Evolutionary conservation across 1,140 invertebrate species (phyloP).

Genomic region (Homalodisca vitripennis): DNA sequence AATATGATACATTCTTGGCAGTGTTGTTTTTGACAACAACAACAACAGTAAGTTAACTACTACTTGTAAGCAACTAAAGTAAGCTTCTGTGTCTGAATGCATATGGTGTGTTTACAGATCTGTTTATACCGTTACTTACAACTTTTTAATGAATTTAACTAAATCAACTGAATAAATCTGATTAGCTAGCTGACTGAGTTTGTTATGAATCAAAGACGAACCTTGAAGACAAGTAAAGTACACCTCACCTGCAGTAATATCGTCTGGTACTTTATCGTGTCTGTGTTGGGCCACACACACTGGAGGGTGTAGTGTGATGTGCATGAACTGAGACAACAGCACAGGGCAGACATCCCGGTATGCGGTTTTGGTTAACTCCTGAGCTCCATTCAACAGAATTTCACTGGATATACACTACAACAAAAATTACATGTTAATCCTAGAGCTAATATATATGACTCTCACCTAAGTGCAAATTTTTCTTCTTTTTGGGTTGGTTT

Average conservation of each 20-base stretch:
- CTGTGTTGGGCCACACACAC: neutral
- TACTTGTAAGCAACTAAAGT: too few relatives aligned
- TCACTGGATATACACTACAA: constrained; percentile 4
- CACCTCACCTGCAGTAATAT: neutral
- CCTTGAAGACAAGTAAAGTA: too few relatives aligned
- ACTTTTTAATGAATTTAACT: neutral
- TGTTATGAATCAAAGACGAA: too few relatives aligned
- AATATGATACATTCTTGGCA: too few relatives aligned
- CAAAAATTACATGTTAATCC: neutral
- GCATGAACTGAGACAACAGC: constrained; percentile 15
- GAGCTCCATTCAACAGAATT: constrained; percentile 1
- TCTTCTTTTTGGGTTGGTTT: neutral
- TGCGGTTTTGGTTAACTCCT: neutral
- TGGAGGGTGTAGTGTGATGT: neutral
- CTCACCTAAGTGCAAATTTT: neutral
- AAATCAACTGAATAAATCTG: too few relatives aligned
- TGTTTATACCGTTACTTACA: too few relatives aligned
- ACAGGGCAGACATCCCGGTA: constrained; percentile 23
- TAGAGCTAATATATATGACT: too few relatives aligned
- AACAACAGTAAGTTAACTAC: too few relatives aligned
- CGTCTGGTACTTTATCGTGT: neutral
- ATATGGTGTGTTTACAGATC: too few relatives aligned
- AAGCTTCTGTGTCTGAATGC: too few relatives aligned
- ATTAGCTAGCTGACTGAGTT: too few relatives aligned
- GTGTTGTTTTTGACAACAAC: too few relatives aligned